Conservation (phyloP, 2,113 vertebrate genomes). For the Sinocyclocheilus grahami region DNA sequence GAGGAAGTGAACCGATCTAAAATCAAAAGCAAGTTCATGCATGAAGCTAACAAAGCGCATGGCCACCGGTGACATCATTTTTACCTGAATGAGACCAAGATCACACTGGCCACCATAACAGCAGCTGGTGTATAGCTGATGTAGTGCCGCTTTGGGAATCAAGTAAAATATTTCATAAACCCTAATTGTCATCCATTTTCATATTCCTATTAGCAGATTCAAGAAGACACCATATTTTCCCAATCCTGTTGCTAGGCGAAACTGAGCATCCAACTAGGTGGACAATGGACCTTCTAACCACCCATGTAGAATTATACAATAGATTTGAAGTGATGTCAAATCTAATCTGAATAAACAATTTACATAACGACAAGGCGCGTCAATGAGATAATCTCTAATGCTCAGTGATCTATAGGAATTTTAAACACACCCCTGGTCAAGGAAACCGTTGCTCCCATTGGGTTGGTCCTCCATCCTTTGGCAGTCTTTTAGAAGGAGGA, state of each 20-base stretch:
- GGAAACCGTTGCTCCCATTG: neutral
- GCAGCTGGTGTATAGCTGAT: slow-evolving; percentile 20
- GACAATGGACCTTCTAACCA: neutral
- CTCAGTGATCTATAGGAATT: slow-evolving; percentile 32
- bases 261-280: slow-evolving; percentile 19
- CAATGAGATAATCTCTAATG: slow-evolving; percentile 6
- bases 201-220: neutral
- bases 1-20: neutral
- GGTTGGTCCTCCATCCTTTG: slow-evolving; percentile 18
- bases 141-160: neutral
- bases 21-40: neutral
- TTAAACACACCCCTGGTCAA: slow-evolving; percentile 15
- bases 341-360: no score
- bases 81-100: slow-evolving; percentile 19
- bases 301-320: neutral
- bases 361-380: neutral
- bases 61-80: slow-evolving; percentile 33
- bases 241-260: slow-evolving; percentile 53
- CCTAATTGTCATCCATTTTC: neutral
- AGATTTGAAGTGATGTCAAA: neutral
- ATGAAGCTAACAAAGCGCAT: slow-evolving; percentile 24
- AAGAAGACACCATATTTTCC: neutral
- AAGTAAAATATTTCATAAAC: neutral
- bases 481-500: neutral
- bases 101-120: slow-evolving; percentile 23